Percentiles rank a stretch among this genome's conserved stretches.
Evolutionary conservation across 2,888 invertebrate genomes (phyloP).

Genomic region (Eilema griseolum): DNA sequence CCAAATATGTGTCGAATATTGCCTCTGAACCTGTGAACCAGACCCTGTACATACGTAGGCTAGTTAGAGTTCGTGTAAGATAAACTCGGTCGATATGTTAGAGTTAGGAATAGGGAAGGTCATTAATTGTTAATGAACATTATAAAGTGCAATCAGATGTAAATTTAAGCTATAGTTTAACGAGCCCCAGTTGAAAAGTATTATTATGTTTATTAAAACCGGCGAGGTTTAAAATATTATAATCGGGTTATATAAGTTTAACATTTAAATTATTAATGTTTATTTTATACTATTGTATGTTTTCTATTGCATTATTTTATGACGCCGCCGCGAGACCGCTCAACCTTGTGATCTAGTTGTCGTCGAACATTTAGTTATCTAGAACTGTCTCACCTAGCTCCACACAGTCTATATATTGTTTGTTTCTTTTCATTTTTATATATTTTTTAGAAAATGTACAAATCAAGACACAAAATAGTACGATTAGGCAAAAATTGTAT

Average conservation of each 20-base stretch:
- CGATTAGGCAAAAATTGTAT: constrained; percentile 77
- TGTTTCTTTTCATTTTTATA: constrained; percentile 65
- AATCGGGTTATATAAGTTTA: constrained; percentile 84
- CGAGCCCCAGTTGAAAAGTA: constrained; percentile 85
- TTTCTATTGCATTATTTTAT: constrained; percentile 77
- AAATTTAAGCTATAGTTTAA: constrained; percentile 80
- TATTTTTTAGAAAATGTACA: constrained; percentile 81
- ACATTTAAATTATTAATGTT: constrained; percentile 84
- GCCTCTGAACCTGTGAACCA: constrained; percentile 64
- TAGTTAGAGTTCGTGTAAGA: constrained; percentile 70
- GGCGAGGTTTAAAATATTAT: constrained; percentile 85
- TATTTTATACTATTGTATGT: constrained; percentile 83
- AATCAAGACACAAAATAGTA: constrained; percentile 74
- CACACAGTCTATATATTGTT: constrained; percentile 50
- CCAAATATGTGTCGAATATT: constrained; percentile 81
- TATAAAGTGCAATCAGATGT: constrained; percentile 85
- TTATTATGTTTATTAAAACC: constrained; percentile 86
- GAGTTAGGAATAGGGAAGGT: constrained; percentile 62
- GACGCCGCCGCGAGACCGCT: constrained; percentile 69
- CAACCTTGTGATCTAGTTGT: constrained; percentile 71
- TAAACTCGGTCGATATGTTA: constrained; percentile 68
- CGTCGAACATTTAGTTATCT: constrained; percentile 54
- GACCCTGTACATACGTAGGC: constrained; percentile 77
- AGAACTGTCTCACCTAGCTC: constrained; percentile 44
- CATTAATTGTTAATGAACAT: constrained; percentile 81